A percentile compares a stretch with the other conserved stretches of the same genome.
Conservation (phyloP, 2,888 invertebrate species). For the Heliconius erato region DNA sequence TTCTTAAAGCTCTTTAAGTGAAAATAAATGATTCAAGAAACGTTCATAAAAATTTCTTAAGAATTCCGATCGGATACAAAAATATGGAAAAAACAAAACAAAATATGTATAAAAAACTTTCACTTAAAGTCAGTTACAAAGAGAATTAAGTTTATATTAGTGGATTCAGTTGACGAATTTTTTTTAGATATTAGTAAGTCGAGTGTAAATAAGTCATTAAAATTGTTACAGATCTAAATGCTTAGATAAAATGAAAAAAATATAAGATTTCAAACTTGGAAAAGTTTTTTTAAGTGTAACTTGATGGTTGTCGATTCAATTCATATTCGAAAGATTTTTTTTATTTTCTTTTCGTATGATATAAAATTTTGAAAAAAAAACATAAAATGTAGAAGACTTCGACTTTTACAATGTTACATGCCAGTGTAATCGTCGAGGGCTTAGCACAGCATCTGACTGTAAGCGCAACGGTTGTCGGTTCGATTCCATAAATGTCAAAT, state of each 20-base stretch:
- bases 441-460: no score
- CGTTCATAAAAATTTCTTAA: conserved; percentile 22
- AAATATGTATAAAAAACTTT: conserved; percentile 11
- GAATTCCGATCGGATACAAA: conserved; percentile 18
- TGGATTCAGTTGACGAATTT: neutral
- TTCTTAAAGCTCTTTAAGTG: conserved; percentile 9
- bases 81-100: conserved; percentile 5
- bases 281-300: no score
- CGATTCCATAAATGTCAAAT: no score
- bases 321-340: no score
- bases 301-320: no score
- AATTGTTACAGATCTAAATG: neutral
- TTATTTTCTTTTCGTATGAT: no score
- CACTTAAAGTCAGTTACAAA: neutral
- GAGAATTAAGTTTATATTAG: neutral
- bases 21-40: conserved; percentile 19
- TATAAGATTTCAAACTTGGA: no score
- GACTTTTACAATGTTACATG: no score
- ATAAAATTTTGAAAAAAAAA: no score
- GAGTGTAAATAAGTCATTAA: neutral
- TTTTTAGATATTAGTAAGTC: neutral
- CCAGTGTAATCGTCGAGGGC: no score
- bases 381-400: no score
- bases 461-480: no score
- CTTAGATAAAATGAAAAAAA: neutral